Evolutionary conservation across 2,888 invertebrate species (phyloP), one percentile per base, ranked within the genome.

Genomic region (Cinara cedri): DNA sequence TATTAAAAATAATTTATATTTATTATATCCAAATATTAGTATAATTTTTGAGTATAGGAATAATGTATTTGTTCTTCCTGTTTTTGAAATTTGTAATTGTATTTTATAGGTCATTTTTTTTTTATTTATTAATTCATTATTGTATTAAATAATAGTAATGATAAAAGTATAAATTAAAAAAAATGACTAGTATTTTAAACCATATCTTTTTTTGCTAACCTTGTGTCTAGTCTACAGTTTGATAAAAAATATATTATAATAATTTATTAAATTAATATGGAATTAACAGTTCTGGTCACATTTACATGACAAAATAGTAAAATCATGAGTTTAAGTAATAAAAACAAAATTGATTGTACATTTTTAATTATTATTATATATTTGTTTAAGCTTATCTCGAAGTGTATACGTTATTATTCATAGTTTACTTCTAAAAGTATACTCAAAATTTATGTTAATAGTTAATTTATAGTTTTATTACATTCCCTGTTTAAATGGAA

Each of bases 211-310:
- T 57, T 51, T 34, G 21, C 16, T 3, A 10, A 78, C 42, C 60
- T 51, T 62, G 62, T 66, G 10, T 78, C 60, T 70, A 78, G 70
- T 78, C 78, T 49, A 34, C 66, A 68, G 14, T 68, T 19, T 13
- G 63, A 44, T 16, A 26, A 14, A 24, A 54, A 74, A 51, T 51
- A 26, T 42, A 42, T 51, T 26, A 14, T 34, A 1, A 72, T 34
- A 1, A 72, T 34, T 46, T 10, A 46, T 10, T 34, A 26, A 34
- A 51, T 51, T 51, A 21, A 16, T 42, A 42, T 10, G 54, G 9
- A 10, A 63, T 65, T 51, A 42, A 51, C 13, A 26, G 51, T 74
- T 74, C 34, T 74, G 63, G 44, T 75, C 42, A 54, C n/a, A 24
- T 70, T 51, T 70, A 42, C 68, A 68, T 78, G 70, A 60, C 60